phyloP scores from a whole-genome alignment of 2,888 invertebrate species.

The Cantharis rustica region DNA sequence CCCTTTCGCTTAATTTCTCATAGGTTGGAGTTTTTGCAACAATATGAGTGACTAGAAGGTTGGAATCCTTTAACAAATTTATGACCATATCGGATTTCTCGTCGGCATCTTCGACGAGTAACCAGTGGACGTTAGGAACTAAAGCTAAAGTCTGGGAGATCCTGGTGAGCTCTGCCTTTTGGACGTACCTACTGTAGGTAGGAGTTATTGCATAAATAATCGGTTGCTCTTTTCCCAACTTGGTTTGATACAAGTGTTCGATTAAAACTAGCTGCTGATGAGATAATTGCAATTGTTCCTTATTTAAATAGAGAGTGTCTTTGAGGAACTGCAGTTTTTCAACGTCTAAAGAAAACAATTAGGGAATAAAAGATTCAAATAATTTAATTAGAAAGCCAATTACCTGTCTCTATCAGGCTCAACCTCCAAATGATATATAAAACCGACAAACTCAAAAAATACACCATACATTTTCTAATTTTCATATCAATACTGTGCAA shows the following conservation, averaged over 20 bases:
- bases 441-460: slow-evolving; percentile 41
- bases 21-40: slow-evolving; percentile 70
- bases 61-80: slow-evolving; percentile 70
- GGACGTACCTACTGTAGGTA: slow-evolving; percentile 84
- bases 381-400: background rate
- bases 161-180: slow-evolving; percentile 93
- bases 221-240: slow-evolving; percentile 54
- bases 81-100: slow-evolving; percentile 73
- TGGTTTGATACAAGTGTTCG: slow-evolving; percentile 44
- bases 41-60: slow-evolving; percentile 64
- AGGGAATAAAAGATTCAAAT: background rate
- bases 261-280: slow-evolving; percentile 48
- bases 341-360: slow-evolving; percentile 39
- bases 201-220: slow-evolving; percentile 91
- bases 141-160: slow-evolving; percentile 85
- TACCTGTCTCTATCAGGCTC: slow-evolving; percentile 42
- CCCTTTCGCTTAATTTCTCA: slow-evolving; percentile 68
- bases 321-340: slow-evolving; percentile 45
- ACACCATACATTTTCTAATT: slow-evolving; percentile 30
- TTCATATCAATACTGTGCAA: slow-evolving; percentile 22
- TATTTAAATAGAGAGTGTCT: slow-evolving; percentile 46
- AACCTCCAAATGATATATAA: slow-evolving; percentile 45
- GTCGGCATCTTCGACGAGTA: slow-evolving; percentile 86
- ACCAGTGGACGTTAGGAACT: slow-evolving; percentile 91
- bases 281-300: slow-evolving; percentile 48